Conservation (phyloP, 2,797 vertebrate genomes). For the Peromyscus melanophrys region DNA sequence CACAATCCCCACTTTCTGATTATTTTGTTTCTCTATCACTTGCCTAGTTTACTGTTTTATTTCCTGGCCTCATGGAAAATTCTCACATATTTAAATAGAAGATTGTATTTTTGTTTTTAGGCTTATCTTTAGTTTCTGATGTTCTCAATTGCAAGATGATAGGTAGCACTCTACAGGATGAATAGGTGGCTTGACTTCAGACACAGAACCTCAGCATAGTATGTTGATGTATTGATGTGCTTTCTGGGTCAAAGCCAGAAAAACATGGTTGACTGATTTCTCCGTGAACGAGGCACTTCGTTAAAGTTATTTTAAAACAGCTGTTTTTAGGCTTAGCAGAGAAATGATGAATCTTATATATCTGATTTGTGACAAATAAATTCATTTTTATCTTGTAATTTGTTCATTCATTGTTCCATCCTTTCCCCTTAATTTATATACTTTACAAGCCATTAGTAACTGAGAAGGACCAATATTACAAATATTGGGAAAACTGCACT, state of each 20-base stretch:
- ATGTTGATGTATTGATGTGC: constrained; percentile 49
- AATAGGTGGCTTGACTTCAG: constrained; percentile 66
- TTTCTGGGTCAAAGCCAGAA: constrained; percentile 46
- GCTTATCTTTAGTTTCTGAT: constrained; percentile 41
- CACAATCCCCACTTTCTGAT: background rate
- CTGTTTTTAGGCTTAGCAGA: constrained; percentile 65
- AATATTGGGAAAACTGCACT: constrained; percentile 43
- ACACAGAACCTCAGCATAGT: constrained; percentile 43
- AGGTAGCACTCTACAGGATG: background rate
- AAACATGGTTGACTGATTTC: constrained; percentile 51
- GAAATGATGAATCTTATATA: constrained; percentile 59
- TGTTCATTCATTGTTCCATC: background rate
- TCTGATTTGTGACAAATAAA: constrained; percentile 33
- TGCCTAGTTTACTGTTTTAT: background rate
- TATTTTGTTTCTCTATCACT: background rate
- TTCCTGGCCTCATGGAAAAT: constrained; percentile 16
- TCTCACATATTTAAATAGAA: background rate
- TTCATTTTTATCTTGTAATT: constrained; percentile 71
- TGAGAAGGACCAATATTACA: constrained; percentile 18
- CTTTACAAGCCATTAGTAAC: constrained; percentile 59
- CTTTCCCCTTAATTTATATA: constrained; percentile 57
- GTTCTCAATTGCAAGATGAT: constrained; percentile 34
- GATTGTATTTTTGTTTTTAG: background rate
- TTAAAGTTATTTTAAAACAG: constrained; percentile 64
- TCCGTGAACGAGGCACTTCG: constrained; percentile 42